Conservation (phyloP, 2,113 vertebrate species). For the Dipodomys spectabilis region DNA sequence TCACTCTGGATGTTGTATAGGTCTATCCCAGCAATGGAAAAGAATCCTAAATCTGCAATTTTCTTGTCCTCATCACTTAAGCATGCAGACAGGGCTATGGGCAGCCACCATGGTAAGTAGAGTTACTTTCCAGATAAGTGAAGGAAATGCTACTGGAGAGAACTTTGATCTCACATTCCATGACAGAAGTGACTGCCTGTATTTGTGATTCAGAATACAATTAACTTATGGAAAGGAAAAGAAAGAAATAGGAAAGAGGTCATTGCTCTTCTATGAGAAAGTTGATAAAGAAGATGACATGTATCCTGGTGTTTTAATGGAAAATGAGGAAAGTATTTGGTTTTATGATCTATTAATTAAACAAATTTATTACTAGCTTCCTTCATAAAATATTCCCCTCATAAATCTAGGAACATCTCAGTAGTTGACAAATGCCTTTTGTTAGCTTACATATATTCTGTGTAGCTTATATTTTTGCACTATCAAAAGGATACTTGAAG, state of each 20-base stretch:
- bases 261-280: not conserved
- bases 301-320: not conserved
- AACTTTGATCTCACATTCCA: not conserved
- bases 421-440: not conserved
- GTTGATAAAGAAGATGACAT: not conserved
- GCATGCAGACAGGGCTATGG: not conserved
- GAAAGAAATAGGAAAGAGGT: not conserved
- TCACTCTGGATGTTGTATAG: not conserved
- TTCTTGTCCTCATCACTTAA: conserved; percentile 23
- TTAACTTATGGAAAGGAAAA: not conserved
- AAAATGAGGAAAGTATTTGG: not conserved
- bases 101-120: not conserved
- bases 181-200: not conserved
- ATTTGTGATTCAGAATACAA: not conserved
- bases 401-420: not conserved
- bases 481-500: conserved; percentile 23
- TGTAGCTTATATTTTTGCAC: conserved; percentile 21
- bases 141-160: not conserved
- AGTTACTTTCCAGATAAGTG: not conserved
- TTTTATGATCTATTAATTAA: conserved; percentile 42
- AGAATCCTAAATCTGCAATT: conserved; percentile 25
- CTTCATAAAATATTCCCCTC: not conserved
- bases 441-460: conserved; percentile 29
- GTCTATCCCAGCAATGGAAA: not conserved
- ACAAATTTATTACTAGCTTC: conserved; percentile 5